These are phyloP conservation scores for Caiman crocodilus DNA, from an alignment of 2,797 vertebrate species.

Conservation along the genomic window DNA sequence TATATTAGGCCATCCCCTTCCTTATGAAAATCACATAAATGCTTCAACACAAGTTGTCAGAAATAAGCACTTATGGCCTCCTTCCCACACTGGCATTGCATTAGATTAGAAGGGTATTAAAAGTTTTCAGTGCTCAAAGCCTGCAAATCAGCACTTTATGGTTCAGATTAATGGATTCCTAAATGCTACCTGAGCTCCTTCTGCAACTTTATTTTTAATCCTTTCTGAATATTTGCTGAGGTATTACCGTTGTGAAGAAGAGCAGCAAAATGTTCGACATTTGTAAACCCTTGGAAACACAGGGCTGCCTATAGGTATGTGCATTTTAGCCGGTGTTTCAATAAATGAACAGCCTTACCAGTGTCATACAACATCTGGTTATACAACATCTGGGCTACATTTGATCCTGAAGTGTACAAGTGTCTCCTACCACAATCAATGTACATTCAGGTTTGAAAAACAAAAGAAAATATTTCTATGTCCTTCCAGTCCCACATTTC, in stretches of 20 bases:
- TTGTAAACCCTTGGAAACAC: neutral
- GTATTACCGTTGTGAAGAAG: constrained; percentile 14
- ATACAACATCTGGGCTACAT: neutral
- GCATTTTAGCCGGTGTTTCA: neutral
- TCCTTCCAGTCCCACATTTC: neutral
- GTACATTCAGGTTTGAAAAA: neutral
- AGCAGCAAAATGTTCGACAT: neutral
- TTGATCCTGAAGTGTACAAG: neutral
- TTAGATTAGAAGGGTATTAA: constrained; percentile 55
- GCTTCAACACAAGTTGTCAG: constrained; percentile 32
- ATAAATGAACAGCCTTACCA: neutral
- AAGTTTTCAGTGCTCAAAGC: constrained; percentile 52
- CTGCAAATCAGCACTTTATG: constrained; percentile 7
- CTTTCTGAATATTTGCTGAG: neutral
- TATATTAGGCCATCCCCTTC: neutral
- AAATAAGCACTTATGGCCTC: constrained; percentile 35
- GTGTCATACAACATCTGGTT: too few relatives aligned
- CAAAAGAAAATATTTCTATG: neutral
- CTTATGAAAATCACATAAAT: constrained; percentile 15
- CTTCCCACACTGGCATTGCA: constrained; percentile 14
- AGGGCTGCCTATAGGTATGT: neutral
- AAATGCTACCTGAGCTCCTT: constrained; percentile 33
- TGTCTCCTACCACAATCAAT: neutral
- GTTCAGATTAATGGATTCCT: constrained; percentile 21
- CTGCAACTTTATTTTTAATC: constrained; percentile 8